phyloP scores from a whole-genome alignment of 2,797 vertebrate species.

The Rhinatrema bivittatum region DNA sequence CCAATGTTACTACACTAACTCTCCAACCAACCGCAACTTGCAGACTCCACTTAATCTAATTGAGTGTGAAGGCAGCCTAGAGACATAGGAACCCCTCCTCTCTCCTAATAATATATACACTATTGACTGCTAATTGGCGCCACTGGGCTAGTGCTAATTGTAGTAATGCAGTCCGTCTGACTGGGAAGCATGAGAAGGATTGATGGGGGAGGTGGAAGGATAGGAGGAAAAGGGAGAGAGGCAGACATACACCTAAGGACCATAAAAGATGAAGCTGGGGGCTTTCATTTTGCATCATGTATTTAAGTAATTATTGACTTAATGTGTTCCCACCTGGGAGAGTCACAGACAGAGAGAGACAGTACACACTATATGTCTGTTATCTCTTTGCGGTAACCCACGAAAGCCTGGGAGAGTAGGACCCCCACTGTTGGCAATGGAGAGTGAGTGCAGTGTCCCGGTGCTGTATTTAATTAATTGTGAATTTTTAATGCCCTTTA shows the following conservation, averaged over 20 bases:
- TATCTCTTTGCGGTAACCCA: constrained; percentile 54
- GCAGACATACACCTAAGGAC: constrained; percentile 30
- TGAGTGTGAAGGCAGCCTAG: constrained; percentile 74
- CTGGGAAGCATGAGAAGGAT: constrained; percentile 42
- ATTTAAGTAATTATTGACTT: constrained; percentile 46
- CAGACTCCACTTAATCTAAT: constrained; percentile 72
- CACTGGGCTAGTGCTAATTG: constrained; percentile 73
- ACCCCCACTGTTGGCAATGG: constrained; percentile 15
- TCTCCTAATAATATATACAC: constrained; percentile 56
- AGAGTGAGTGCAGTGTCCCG: constrained; percentile 23
- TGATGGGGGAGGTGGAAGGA: constrained; percentile 30
- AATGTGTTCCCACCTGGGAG: too few relatives aligned
- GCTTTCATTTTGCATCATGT: constrained; percentile 66
- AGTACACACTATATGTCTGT: constrained; percentile 25
- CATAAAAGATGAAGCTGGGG: constrained; percentile 49
- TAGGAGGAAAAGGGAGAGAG: constrained; percentile 14
- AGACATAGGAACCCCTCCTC: constrained; percentile 52
- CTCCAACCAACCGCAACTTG: constrained; percentile 51
- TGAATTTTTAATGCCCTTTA: constrained; percentile 40
- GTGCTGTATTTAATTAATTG: constrained; percentile 56
- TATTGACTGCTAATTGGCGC: constrained; percentile 76
- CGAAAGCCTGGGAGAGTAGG: constrained; percentile 41
- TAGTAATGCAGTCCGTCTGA: constrained; percentile 63
- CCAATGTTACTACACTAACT: constrained; percentile 58
- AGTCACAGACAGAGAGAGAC: constrained; percentile 25